Base-by-base conservation (phyloP, 1,140 invertebrate species). In the Zaprionus ghesquierei region DNA sequence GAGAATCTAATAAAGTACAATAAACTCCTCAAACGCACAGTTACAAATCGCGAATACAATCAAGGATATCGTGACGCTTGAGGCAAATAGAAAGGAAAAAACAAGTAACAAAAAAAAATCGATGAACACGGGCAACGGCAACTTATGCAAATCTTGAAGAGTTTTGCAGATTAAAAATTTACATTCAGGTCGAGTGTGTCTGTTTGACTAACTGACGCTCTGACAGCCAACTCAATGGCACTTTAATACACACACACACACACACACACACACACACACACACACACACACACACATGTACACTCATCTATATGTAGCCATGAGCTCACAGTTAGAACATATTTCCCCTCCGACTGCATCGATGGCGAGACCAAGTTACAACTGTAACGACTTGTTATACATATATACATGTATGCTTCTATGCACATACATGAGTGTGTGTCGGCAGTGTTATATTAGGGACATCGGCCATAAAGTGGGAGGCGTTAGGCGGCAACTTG, bases 111-210 rank as follows among this genome's bases (percentile, higher is more conserved):
- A 41, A 77, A 31, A 27, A 50, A 41, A 77, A 66, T 81, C 82
- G 54, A 86, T 81, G 51, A 53, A 59, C 51, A 73, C 35, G 55
- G 38, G 74, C 60, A 72, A 72, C 56, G 63, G 38, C 62, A 87
- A 78, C 82, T 82, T 87, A 86, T 86, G 78, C 60, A 73, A 79
- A 87, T 87, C 64, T 62, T 81, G 71, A 73, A 87, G 81, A 71
- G 77, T 81, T 86, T 81, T 86, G 64, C 82, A 86, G 81, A 86
- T 86, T 86, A 86, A 76, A 86, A 86, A 79, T 86, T 71, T 79
- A 86, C 75, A 86, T 81, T 87, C 78, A 86, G 81, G 82, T 86
- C 82, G 82, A 87, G 81, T 66, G 64, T 54, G 55, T 31, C 35
- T 58, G 55, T 29, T 44, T 63, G 69, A 58, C 68, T 72, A 66